phyloP scores from a whole-genome alignment of 2,113 vertebrate species.

The Neopipo cinnamomea region DNA sequence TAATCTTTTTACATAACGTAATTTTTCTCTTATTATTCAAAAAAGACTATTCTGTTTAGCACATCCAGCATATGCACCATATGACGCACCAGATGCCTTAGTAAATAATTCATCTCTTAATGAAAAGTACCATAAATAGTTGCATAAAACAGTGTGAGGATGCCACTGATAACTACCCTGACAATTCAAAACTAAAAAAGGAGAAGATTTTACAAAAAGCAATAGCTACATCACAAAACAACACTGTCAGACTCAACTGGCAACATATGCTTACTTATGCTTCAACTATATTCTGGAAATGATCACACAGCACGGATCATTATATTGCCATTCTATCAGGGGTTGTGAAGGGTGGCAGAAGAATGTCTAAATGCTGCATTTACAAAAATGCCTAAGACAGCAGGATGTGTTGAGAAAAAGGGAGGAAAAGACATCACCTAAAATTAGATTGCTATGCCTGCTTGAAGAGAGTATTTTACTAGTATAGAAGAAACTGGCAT shows the following conservation, averaged over 20 bases:
- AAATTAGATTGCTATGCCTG: background rate
- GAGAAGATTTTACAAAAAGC: background rate
- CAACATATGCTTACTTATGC: background rate
- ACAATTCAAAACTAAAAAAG: background rate
- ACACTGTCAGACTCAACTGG: background rate
- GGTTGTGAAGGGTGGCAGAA: background rate
- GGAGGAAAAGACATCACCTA: background rate
- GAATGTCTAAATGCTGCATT: background rate
- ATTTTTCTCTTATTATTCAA: constrained; percentile 22
- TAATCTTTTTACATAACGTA: background rate
- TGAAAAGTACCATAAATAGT: constrained; percentile 29
- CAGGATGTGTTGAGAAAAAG: background rate
- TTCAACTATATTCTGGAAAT: background rate
- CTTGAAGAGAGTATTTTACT: background rate
- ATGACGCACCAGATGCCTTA: constrained; percentile 42
- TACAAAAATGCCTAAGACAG: background rate
- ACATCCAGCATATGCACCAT: constrained; percentile 13
- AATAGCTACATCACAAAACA: background rate
- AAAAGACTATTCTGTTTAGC: constrained; percentile 24
- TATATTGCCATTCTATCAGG: background rate
- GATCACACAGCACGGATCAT: background rate
- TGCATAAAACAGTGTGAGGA: constrained; percentile 13
- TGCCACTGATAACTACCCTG: background rate
- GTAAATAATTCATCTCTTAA: constrained; percentile 57
- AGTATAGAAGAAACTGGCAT: background rate